Conservation (phyloP, 1,140 invertebrate species). For the Stenopsyche tienmushanensis region DNA sequence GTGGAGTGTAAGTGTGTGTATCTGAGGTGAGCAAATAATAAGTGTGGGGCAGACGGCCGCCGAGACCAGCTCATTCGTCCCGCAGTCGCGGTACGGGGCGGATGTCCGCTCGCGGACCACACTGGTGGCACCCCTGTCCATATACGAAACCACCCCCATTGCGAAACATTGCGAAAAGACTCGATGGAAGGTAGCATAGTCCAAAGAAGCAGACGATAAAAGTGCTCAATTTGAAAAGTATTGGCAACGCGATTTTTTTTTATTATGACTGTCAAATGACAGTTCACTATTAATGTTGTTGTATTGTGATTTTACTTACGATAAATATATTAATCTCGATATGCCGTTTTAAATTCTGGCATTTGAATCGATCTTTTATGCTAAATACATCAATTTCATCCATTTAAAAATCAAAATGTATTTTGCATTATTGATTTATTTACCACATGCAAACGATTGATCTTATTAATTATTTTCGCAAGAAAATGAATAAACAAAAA, state of each 20-base stretch:
- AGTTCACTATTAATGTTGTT: neutral
- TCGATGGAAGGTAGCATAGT: neutral
- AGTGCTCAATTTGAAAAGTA: neutral
- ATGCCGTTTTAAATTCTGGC: too few species aligned
- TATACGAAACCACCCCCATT: neutral
- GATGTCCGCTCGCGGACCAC: constrained; percentile 12
- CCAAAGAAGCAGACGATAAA: neutral
- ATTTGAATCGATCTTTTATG: too few species aligned
- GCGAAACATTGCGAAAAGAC: neutral
- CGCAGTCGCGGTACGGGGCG: constrained; percentile 27
- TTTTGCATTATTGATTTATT: too few species aligned
- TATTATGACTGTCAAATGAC: neutral
- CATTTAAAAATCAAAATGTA: too few species aligned
- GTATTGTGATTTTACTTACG: neutral
- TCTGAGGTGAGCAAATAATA: constrained; percentile 1
- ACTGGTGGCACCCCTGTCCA: constrained; percentile 4
- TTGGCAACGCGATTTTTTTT: neutral
- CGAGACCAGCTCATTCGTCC: constrained; percentile 27
- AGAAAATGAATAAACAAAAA: too few species aligned
- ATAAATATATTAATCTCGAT: too few species aligned
- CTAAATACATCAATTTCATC: too few species aligned
- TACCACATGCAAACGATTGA: too few species aligned
- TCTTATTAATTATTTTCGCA: too few species aligned
- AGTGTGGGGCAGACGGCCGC: neutral
- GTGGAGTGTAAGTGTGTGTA: constrained; percentile 3